These are phyloP conservation scores for Squalus acanthias DNA, from an alignment of 2,797 vertebrate species.

Conservation along the genomic window DNA sequence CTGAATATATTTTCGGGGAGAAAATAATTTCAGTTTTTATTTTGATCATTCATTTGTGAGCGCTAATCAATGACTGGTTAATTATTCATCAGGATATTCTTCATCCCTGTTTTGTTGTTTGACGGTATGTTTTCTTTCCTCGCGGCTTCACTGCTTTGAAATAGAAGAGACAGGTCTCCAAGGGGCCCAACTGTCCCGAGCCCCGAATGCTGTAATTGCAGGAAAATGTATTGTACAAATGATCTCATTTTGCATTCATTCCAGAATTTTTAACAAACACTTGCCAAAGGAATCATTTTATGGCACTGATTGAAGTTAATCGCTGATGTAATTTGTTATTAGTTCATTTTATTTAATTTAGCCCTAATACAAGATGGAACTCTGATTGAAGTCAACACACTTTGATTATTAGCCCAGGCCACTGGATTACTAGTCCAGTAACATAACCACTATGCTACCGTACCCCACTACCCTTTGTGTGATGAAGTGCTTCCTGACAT, in stretches of 20 bases:
- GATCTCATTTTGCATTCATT: not conserved
- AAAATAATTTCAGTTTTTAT: conserved; percentile 25
- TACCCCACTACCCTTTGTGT: not conserved
- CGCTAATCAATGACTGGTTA: conserved; percentile 31
- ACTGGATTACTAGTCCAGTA: too few species aligned
- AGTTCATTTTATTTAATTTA: not conserved
- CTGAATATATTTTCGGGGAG: conserved; percentile 29
- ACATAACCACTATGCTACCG: too few species aligned
- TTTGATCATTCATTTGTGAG: conserved; percentile 36
- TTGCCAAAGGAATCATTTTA: not conserved
- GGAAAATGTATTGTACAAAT: not conserved
- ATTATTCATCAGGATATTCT: conserved; percentile 34
- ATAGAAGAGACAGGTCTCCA: not conserved
- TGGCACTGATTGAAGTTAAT: not conserved
- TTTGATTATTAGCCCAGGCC: not conserved
- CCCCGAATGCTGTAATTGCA: not conserved
- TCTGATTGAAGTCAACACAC: not conserved
- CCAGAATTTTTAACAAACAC: conserved; percentile 20
- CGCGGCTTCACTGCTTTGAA: conserved; percentile 12
- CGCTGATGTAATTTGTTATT: not conserved
- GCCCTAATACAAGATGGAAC: not conserved
- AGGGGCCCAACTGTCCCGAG: not conserved
- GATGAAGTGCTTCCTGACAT: not conserved
- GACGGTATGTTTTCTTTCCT: not conserved
- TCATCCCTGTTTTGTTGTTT: conserved; percentile 25